A percentile compares a stretch with the other conserved stretches of the same genome.
Conservation (phyloP, 1,140 invertebrate species). For the Trichoplusia ni region DNA sequence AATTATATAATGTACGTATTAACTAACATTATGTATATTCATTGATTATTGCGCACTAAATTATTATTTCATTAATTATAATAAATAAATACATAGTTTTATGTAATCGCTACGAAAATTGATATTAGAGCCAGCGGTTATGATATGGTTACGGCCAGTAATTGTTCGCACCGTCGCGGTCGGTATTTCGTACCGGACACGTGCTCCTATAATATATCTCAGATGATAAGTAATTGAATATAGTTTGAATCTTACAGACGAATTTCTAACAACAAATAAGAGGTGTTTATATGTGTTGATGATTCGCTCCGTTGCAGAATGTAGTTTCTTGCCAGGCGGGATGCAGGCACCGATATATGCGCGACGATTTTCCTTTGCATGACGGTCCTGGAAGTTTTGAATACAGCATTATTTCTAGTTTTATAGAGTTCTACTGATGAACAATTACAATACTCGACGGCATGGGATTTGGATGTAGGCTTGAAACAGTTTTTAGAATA, state of each 20-base stretch:
- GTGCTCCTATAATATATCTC: slow-evolving; percentile 29
- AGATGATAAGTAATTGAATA: slow-evolving; percentile 47
- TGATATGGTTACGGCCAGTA: slow-evolving; percentile 10
- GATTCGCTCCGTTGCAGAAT: slow-evolving; percentile 47
- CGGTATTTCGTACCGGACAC: slow-evolving; percentile 20
- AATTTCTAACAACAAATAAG: slow-evolving; percentile 51
- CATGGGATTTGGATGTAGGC: no score
- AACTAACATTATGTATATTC: slow-evolving; percentile 37
- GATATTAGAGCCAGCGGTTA: slow-evolving; percentile 19
- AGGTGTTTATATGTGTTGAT: slow-evolving; percentile 43
- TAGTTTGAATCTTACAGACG: slow-evolving; percentile 53
- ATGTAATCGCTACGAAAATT: slow-evolving; percentile 8
- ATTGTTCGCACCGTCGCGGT: slow-evolving; percentile 13
- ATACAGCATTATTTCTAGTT: no score
- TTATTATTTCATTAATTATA: slow-evolving; percentile 20
- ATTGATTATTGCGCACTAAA: slow-evolving; percentile 43
- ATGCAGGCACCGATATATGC: slow-evolving; percentile 60
- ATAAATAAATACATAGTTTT: slow-evolving; percentile 23
- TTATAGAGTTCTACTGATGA: no score
- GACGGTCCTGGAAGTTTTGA: slow-evolving; percentile 55
- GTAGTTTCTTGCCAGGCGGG: slow-evolving; percentile 51
- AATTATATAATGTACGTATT: slow-evolving; percentile 26
- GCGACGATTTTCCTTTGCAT: slow-evolving; percentile 56
- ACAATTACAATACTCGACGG: no score
- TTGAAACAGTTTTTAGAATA: no score